Conservation (phyloP, 23 tunicate genomes). For the Oikopleura dioica region DNA sequence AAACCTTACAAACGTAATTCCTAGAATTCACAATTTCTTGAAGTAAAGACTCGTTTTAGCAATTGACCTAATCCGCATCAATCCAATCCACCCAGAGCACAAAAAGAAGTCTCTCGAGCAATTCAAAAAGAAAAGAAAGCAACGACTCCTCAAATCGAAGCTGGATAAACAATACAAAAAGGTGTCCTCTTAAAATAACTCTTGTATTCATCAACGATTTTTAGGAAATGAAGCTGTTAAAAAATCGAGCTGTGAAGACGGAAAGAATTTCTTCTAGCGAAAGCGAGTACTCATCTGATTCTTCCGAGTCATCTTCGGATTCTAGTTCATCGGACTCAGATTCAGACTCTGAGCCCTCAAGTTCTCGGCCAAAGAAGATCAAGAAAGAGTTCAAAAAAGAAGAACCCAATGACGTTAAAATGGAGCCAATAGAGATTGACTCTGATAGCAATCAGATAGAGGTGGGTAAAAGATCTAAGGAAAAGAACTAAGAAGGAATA, state of each 20-base stretch:
- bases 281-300: background rate
- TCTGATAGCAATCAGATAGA: background rate
- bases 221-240: background rate
- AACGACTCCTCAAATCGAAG: background rate
- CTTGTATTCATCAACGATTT: too few species aligned
- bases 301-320: background rate
- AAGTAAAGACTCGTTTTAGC: too few species aligned
- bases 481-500: too few species aligned
- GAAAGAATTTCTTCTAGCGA: background rate
- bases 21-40: too few species aligned
- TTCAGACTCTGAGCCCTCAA: background rate
- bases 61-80: slow-evolving; percentile 5
- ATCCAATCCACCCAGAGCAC: slow-evolving; percentile 8
- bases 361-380: background rate
- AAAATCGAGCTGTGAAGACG: background rate
- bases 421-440: slow-evolving; percentile 3
- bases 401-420: background rate
- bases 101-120: background rate
- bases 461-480: too few species aligned
- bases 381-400: background rate
- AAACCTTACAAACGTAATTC: background rate
- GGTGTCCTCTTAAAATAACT: background rate
- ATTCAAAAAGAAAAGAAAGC: background rate
- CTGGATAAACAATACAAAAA: background rate
- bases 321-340: background rate